Percentiles rank a stretch among this genome's conserved stretches.
Evolutionary conservation across 1,140 invertebrate species (phyloP).

Genomic region (Zophobas atratus): DNA sequence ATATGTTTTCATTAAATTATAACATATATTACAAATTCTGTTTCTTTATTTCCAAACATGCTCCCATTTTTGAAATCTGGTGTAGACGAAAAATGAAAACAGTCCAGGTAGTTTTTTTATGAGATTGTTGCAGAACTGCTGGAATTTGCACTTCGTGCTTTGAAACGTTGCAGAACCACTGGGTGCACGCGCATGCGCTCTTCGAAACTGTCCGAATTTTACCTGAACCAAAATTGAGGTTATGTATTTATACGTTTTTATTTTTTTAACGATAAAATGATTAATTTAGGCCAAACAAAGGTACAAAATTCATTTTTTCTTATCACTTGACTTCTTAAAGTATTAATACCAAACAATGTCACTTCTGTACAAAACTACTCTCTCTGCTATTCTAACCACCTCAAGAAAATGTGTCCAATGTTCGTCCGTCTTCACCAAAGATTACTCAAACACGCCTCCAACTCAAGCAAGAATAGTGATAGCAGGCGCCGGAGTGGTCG

Average conservation of each 20-base stretch:
- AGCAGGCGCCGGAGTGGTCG: constrained; percentile 78
- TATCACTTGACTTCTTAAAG: neutral
- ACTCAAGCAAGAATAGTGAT: constrained; percentile 75
- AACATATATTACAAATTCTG: neutral
- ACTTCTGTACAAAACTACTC: constrained; percentile 1
- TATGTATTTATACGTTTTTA: constrained; percentile 25
- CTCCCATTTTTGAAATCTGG: neutral
- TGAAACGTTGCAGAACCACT: no score
- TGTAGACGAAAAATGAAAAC: no score
- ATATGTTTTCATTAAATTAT: constrained; percentile 40
- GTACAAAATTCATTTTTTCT: neutral
- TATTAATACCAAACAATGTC: constrained; percentile 13
- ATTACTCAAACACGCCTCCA: constrained; percentile 41
- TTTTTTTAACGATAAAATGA: constrained; percentile 16
- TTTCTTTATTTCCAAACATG: neutral
- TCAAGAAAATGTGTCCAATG: neutral
- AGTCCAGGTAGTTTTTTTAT: no score
- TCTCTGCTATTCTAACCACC: neutral
- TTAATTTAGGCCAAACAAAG: neutral
- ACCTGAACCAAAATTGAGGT: constrained; percentile 26
- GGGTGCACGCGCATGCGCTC: no score
- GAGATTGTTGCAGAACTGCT: no score
- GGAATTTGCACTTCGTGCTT: no score
- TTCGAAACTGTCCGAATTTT: neutral
- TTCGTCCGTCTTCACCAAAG: neutral